Evolutionary conservation across 2,888 invertebrate genomes (phyloP), one percentile per base, ranked within the genome.

Genomic region (Hoplodrina blanda): DNA sequence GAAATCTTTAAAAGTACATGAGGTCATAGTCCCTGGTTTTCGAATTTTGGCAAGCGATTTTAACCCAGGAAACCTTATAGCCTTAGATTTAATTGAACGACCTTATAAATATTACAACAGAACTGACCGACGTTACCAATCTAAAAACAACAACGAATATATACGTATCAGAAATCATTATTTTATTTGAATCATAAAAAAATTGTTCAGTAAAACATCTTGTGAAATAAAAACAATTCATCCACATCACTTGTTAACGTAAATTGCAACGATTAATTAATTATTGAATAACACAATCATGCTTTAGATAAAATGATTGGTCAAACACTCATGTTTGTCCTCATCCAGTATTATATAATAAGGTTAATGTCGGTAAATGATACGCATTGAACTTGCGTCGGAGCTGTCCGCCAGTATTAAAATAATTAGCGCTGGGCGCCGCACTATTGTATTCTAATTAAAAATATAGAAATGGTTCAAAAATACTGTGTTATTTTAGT

Each of bases 351-450:
- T 82, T 83, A 81, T 70, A 81, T 82, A 85, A 82, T 66, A 76
- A 75, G 83, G 82, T 82, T 83, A 86, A 80, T 72, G 68, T 77
- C 71, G 69, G 44, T 62, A 53, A 65, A 62, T n/a, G 80, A 83
- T 78, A 80, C 73, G 68, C 69, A 72, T 78, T 85, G 84, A 81
- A 83, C 81, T 81, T 78, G 80, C 62, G 62, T 55, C 61, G 73
- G 25, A 55, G 19, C 25, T 55, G 70, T 44, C 53, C n/a, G 53
- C 10, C 70, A 84, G 74, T 72, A 76, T 73, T 79, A 68, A 70
- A 65, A 30, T 55, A 74, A 77, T 69, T 74, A 62, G 54, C 30
- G 60, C 44, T 56, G 69, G 44, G 55, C 53, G 49, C 59, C 10
- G 53, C 44, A 20, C 20, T 13, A 46, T 61, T 55, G 20, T 61